A percentile compares a stretch with the other conserved stretches of the same genome.
phyloP scores from a whole-genome alignment of 1,140 invertebrate genomes.

The Drosophila micromelanica region DNA sequence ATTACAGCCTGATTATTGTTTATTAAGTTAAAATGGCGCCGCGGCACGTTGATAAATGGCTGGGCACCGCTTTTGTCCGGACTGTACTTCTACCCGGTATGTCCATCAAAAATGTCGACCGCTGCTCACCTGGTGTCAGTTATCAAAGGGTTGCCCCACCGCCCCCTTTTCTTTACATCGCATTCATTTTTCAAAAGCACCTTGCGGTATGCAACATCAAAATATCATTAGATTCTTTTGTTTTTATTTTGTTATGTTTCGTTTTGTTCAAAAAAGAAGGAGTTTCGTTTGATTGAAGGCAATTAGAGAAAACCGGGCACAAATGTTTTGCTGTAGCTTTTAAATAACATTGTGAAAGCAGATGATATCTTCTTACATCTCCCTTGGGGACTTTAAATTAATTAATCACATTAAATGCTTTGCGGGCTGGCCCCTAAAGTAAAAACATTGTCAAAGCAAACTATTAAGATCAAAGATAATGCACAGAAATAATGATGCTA shows the following conservation, averaged over 20 bases:
- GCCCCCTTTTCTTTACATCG: constrained; percentile 22
- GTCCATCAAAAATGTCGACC: constrained; percentile 37
- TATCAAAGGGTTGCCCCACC: constrained; percentile 48
- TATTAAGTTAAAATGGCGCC: constrained; percentile 72
- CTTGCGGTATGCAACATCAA: constrained; percentile 45
- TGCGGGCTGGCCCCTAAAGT: constrained; percentile 26
- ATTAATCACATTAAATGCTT: constrained; percentile 77
- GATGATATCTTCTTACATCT: constrained; percentile 21
- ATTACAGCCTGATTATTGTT: constrained; percentile 79
- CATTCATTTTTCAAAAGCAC: constrained; percentile 37
- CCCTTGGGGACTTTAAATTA: constrained; percentile 61
- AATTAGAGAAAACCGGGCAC: constrained; percentile 45
- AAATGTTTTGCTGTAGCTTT: constrained; percentile 14
- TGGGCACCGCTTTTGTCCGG: constrained; percentile 40
- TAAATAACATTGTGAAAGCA: constrained; percentile 13
- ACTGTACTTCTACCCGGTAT: constrained; percentile 46
- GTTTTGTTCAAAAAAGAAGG: constrained; percentile 39
- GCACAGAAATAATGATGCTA: constrained; percentile 72
- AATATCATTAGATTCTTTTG: constrained; percentile 37
- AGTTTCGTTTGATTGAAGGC: constrained; percentile 50
- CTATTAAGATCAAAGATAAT: constrained; percentile 80
- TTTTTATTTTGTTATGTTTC: constrained; percentile 10
- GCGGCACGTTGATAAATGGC: constrained; percentile 62
- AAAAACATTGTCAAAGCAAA: constrained; percentile 67
- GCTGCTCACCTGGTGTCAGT: constrained; percentile 51